Base-by-base conservation (phyloP, 2,888 invertebrate genomes). In the Macrosiphum euphorbiae region DNA sequence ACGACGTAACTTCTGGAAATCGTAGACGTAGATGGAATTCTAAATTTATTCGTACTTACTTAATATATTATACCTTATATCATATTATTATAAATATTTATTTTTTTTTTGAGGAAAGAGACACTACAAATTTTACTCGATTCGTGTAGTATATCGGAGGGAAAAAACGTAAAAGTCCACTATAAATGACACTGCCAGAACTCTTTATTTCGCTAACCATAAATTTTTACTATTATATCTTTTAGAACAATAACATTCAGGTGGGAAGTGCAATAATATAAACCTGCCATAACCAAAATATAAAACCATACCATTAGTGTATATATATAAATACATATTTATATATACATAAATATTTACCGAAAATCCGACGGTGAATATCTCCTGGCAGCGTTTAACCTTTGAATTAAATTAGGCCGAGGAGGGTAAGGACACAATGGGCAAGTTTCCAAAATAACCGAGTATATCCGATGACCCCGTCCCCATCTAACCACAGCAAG, bases 211-310 rank as follows among this genome's bases (percentile, higher is more conserved):
- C 58, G 90, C 50, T 41, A 52, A 90, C 93, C 61, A 90, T 93
- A 93, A 93, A 93, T 93, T 93, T 93, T 90, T 89, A 90, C 89
- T 89, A 90, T 93, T 93, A 90, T 93, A 93, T 93, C 89, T 93
- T 90, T 93, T 93, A 85, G 89, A 93, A 93, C 93, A 93, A 93
- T 93, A 93, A 89, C 93, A 61, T 90, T 93, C 93, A 93, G 93
- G 85, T 93, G 93, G 89, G 85, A 93, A 89, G 93, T 78, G 93
- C 84, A 93, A 93, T 93, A 93, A 93, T 90, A 93, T 93, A 93
- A 93, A 93, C 93, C 93, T 93, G 93, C 93, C 93, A 93, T 78
- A 85, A 90, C 84, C 93, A 93, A 93, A 93, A 93, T 93, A 93
- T 50, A 85, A 93, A 85, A 89, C 93, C 85, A 89, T 89, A 92